Evolutionary conservation across 2,888 invertebrate species (phyloP).

Genomic region (Drosophila conformis): DNA sequence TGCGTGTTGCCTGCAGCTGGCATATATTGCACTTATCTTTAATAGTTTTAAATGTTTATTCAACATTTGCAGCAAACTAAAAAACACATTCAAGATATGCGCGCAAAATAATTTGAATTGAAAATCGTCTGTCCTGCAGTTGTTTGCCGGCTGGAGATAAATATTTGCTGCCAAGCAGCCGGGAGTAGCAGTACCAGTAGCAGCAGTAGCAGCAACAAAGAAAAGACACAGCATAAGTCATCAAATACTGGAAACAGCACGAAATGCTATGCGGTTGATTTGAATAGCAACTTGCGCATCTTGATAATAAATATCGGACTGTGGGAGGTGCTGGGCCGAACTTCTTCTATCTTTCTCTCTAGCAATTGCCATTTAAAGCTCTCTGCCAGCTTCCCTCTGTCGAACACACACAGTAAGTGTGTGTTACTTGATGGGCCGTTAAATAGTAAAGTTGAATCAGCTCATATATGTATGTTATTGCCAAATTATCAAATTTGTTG

Average conservation of each 20-base stretch:
- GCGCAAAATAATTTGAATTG: slow-evolving; percentile 68
- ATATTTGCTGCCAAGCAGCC: slow-evolving; percentile 30
- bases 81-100: slow-evolving; percentile 46
- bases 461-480: too few species aligned
- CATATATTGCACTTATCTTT: slow-evolving; percentile 52
- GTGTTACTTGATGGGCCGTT: not conserved
- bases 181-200: slow-evolving; percentile 10
- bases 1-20: slow-evolving; percentile 59
- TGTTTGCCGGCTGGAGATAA: slow-evolving; percentile 58
- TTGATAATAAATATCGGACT: slow-evolving; percentile 2
- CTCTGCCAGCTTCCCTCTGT: not conserved
- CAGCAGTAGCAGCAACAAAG: slow-evolving; percentile 20
- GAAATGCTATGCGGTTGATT: slow-evolving; percentile 6
- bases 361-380: not conserved
- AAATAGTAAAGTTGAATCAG: not conserved
- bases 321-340: not conserved
- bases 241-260: slow-evolving; percentile 18
- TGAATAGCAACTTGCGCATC: slow-evolving; percentile 21
- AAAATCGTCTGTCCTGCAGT: slow-evolving; percentile 64
- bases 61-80: slow-evolving; percentile 31
- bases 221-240: slow-evolving; percentile 29
- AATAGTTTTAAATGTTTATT: slow-evolving; percentile 37
- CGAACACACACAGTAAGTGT: not conserved
- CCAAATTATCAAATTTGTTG: too few species aligned
- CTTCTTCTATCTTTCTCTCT: not conserved